Evolutionary conservation across 2,113 vertebrate species (phyloP).

Genomic region (Sturnira hondurensis): DNA sequence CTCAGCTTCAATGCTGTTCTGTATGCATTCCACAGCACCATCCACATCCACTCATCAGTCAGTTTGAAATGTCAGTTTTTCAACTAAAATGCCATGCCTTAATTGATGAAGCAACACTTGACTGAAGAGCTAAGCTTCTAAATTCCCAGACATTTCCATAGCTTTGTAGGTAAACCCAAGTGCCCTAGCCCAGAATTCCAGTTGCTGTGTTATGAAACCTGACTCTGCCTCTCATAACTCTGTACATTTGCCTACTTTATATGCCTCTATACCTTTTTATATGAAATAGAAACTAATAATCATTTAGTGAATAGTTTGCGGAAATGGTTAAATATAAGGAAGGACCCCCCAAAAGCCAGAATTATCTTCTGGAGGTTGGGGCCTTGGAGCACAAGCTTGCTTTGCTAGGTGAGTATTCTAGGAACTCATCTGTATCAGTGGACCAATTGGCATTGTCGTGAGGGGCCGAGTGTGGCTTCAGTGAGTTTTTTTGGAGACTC

Average conservation of each 20-base stretch:
- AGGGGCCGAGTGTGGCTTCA: no score
- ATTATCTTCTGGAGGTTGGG: no score
- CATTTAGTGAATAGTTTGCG: background rate
- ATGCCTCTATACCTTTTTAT: background rate
- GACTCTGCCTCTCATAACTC: background rate
- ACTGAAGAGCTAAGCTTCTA: background rate
- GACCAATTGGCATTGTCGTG: no score
- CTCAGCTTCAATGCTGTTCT: background rate
- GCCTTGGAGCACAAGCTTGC: no score
- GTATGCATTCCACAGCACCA: background rate
- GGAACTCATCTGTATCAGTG: no score
- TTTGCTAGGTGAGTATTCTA: no score
- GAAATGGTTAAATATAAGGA: background rate
- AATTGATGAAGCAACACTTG: background rate
- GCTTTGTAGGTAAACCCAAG: background rate
- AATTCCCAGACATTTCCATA: background rate
- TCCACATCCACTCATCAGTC: background rate
- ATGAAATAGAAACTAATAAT: background rate
- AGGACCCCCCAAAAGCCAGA: no score
- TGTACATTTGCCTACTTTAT: background rate
- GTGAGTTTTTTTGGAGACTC: no score
- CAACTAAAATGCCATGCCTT: slow-evolving; percentile 36
- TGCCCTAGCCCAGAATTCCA: background rate
- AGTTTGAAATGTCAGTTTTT: slow-evolving; percentile 38
- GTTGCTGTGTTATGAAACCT: no score